Evolutionary conservation across 1,140 invertebrate species (phyloP).

Genomic region (Sogatella furcifera): DNA sequence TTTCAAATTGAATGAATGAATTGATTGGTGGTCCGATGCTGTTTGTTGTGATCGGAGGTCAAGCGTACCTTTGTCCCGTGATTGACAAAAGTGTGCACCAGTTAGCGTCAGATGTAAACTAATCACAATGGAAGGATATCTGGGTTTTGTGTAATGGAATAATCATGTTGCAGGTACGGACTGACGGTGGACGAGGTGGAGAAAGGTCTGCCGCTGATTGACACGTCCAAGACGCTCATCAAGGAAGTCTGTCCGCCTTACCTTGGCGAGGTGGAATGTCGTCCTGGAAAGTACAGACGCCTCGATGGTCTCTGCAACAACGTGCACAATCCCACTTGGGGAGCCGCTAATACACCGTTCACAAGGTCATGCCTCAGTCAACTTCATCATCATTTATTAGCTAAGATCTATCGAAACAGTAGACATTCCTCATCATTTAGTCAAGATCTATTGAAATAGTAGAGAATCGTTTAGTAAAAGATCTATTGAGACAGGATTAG

Average conservation of each 20-base stretch:
- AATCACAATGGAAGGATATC: too few relatives aligned
- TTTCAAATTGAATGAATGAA: too few relatives aligned
- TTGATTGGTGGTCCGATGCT: too few relatives aligned
- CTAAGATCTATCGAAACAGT: neutral
- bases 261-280: conserved; percentile 74
- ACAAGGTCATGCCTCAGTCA: conserved; percentile 20
- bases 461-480: neutral
- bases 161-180: conserved; percentile 51
- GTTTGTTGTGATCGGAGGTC: too few relatives aligned
- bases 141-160: too few relatives aligned
- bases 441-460: neutral
- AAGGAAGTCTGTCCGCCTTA: conserved; percentile 79
- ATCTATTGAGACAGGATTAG: neutral
- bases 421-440: neutral
- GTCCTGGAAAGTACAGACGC: conserved; percentile 77
- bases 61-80: too few relatives aligned
- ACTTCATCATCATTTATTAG: neutral
- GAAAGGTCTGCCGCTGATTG: conserved; percentile 75
- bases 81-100: too few relatives aligned
- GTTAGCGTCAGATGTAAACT: too few relatives aligned
- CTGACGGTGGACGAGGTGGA: conserved; percentile 76
- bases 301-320: conserved; percentile 92
- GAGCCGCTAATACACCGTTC: conserved; percentile 72
- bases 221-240: conserved; percentile 80
- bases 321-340: conserved; percentile 79